These are phyloP conservation scores for Bedellia somnulentella DNA, from an alignment of 2,888 invertebrate species.

Conservation along the genomic window DNA sequence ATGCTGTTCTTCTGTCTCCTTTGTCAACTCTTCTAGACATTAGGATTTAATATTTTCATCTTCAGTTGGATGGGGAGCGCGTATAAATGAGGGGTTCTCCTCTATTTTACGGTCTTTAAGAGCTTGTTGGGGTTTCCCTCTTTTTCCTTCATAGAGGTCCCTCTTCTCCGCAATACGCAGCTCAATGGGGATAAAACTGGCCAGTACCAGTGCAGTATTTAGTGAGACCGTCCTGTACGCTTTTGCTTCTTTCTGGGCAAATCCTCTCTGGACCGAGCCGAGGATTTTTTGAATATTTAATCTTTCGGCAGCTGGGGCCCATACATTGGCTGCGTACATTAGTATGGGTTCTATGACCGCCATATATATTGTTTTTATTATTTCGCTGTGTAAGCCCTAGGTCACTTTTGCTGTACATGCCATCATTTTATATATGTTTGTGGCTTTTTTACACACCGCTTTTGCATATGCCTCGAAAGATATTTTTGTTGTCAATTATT, in stretches of 20 bases:
- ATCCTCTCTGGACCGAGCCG: slow-evolving; percentile 1
- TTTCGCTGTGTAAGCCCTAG: slow-evolving; percentile 1
- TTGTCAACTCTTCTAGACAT: neutral
- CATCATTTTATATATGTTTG: slow-evolving; percentile 1
- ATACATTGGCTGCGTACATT: slow-evolving; percentile 2
- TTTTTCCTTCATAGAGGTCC: neutral
- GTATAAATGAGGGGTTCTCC: neutral
- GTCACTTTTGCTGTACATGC: slow-evolving; percentile 1
- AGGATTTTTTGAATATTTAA: no score
- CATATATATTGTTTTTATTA: no score
- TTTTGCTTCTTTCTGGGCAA: neutral
- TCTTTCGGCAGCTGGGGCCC: no score
- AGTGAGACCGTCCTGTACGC: slow-evolving; percentile 2
- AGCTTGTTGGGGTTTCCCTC: neutral
- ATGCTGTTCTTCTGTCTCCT: neutral
- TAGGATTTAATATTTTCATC: neutral
- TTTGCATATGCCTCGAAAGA: slow-evolving; percentile 3
- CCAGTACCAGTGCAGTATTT: no score
- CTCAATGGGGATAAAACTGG: neutral
- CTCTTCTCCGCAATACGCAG: neutral
- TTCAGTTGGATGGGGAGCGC: neutral
- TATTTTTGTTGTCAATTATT: no score
- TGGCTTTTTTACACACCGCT: neutral
- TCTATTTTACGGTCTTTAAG: neutral
- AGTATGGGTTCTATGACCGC: slow-evolving; percentile 5